Evolutionary conservation across 1,140 invertebrate species (phyloP).

Genomic region (Contarinia nasturtii): DNA sequence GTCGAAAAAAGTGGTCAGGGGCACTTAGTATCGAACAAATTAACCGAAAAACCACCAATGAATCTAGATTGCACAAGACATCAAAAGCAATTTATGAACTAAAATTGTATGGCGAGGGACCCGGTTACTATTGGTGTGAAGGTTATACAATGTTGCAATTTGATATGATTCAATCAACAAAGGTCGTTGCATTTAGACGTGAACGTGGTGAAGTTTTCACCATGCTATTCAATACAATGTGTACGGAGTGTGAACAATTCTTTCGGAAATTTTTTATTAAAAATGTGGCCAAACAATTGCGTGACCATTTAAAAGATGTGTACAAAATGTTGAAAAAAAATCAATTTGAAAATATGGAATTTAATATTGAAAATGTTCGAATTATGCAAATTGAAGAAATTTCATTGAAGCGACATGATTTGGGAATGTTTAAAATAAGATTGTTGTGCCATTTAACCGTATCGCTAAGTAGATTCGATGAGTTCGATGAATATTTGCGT

Average conservation of each 20-base stretch:
- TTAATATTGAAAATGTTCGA: constrained; percentile 13
- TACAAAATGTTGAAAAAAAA: background rate
- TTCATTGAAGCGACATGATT: constrained; percentile 1
- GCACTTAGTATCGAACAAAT: constrained; percentile 3
- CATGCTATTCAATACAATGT: constrained; percentile 4
- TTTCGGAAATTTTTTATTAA: constrained; percentile 1
- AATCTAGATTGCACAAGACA: constrained; percentile 9
- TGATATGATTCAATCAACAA: constrained; percentile 7
- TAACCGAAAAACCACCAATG: constrained; percentile 4
- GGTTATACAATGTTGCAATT: constrained; percentile 15
- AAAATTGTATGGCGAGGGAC: constrained; percentile 13
- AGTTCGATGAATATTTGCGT: constrained; percentile 1
- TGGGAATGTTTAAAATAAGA: background rate
- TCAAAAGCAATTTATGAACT: constrained; percentile 14
- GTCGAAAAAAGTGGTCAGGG: constrained; percentile 10
- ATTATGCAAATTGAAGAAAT: constrained; percentile 10
- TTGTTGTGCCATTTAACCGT: constrained; percentile 9
- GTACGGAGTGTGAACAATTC: background rate
- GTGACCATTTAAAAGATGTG: constrained; percentile 1
- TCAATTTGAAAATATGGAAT: constrained; percentile 1
- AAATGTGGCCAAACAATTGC: constrained; percentile 3
- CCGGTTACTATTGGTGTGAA: constrained; percentile 28
- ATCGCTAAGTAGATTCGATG: constrained; percentile 1
- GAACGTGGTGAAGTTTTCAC: constrained; percentile 17
- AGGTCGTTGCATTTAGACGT: constrained; percentile 14